Base-by-base conservation (phyloP, 2,113 vertebrate genomes). In the Neolamprologus kungweensis region DNA sequence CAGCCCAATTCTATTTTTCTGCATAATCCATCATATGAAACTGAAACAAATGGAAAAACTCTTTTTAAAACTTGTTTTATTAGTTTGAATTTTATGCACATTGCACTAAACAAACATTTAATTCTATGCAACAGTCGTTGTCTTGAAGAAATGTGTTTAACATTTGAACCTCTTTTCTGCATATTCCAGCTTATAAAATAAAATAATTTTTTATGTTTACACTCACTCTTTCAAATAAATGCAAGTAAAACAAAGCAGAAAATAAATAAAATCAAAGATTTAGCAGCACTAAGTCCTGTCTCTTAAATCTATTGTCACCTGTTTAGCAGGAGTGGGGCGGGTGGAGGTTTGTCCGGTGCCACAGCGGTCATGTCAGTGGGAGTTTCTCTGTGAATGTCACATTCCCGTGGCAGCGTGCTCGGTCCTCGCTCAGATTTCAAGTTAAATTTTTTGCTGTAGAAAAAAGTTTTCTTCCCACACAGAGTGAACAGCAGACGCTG, bases 401-500 rank as follows among this genome's bases (percentile, higher is more conserved):
- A 13, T 55, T 55, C 21, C 21, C 11, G 6, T 55, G 21, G 6
- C 54, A 26, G 12, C 12, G 7, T 26, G 54, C 23, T 57, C 12
- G 2, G 7, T 1, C 0, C 12, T 57, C 0, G 12, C 12, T 57
- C 12, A 57, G 54, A 26, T 57, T 57, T 57, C 0, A 26, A 57
- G 12, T 57, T 2, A 1, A 57, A 5, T 14, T 57, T 57, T 57
- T 26, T 2, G 23, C 7, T 14, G 54, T 54, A 21, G 2, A 53
- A 53, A 50, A 4, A 53, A 6, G 51, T 53, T 21, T 21, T 53
- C 9, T 23, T 55, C 2, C 54, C 54, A 57, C 12, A 0, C 54
- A 57, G 54, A 57, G 23, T 57, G 4, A 0, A 26, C 54, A 57
- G 12, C 0, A 0, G 0, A 26, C 12, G 1, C 23, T 57, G 0